Percentiles rank a stretch among this genome's conserved stretches.
These are phyloP conservation scores for Dasyornis broadbenti DNA, from an alignment of 2,113 vertebrate species.

Conservation along the genomic window DNA sequence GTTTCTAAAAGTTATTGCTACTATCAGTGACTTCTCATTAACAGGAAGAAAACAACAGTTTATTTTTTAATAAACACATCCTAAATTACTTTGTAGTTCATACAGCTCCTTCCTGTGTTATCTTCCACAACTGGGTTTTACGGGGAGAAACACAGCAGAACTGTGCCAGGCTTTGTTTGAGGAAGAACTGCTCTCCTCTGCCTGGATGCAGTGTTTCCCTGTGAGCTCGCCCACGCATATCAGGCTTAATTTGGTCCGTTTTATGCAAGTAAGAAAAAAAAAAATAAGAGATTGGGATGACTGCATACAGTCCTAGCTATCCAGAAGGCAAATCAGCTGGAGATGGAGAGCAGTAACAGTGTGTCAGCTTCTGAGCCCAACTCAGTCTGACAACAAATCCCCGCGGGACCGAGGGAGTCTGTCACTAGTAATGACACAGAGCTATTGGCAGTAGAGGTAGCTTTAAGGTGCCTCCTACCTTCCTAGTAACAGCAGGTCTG, in stretches of 20 bases:
- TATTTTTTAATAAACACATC: not conserved
- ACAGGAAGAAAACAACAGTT: not conserved
- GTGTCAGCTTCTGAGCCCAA: slow-evolving; percentile 7
- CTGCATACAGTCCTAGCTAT: not conserved
- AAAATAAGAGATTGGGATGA: not conserved
- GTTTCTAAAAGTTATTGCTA: not conserved
- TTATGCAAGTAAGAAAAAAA: not conserved
- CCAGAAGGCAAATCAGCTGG: slow-evolving; percentile 37
- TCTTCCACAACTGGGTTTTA: not conserved
- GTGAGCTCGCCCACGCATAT: not conserved
- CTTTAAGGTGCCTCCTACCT: slow-evolving; percentile 5
- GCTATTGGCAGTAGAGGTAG: not conserved
- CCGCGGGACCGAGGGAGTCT: not conserved
- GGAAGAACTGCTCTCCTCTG: not conserved
- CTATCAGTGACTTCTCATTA: not conserved
- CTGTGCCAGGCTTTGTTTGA: not conserved
- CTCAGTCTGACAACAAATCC: slow-evolving; percentile 32
- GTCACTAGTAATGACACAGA: not conserved
- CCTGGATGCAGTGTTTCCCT: not conserved
- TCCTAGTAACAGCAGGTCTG: not conserved
- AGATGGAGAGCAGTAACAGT: not conserved
- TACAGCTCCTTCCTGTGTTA: not conserved
- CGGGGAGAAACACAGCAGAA: not conserved
- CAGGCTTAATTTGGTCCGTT: not conserved
- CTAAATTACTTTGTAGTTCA: not conserved